phyloP scores from a whole-genome alignment of 2,113 vertebrate genomes.

The Hippopotamus amphibius region DNA sequence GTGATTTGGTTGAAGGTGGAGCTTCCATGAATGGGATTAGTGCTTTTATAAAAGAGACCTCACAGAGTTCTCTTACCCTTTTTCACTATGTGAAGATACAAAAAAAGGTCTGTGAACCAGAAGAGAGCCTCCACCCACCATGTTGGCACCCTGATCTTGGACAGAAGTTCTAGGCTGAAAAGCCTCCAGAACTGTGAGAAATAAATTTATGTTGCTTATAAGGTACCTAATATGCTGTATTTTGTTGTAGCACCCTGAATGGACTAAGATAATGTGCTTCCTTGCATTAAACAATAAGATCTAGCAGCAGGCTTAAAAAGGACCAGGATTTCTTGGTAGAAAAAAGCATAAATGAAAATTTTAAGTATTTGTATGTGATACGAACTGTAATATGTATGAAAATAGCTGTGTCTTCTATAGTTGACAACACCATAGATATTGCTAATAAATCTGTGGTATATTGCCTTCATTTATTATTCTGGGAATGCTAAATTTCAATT shows the following conservation, averaged over 20 bases:
- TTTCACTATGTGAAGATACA: background rate
- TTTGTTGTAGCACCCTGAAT: background rate
- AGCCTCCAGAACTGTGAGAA: background rate
- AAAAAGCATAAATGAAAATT: background rate
- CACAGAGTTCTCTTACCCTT: background rate
- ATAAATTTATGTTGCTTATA: background rate
- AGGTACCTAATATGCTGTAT: background rate
- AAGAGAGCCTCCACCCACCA: background rate
- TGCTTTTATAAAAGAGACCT: background rate
- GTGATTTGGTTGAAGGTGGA: background rate
- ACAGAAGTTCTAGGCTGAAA: background rate
- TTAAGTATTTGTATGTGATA: background rate
- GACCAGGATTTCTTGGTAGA: background rate
- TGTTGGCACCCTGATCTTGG: background rate
- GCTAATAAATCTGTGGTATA: background rate
- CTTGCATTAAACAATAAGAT: background rate
- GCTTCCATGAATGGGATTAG: background rate
- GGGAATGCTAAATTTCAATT: constrained; percentile 7
- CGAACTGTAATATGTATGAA: background rate
- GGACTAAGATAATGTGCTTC: background rate
- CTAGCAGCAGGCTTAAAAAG: background rate
- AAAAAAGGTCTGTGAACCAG: background rate
- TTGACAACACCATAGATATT: background rate
- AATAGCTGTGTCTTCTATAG: constrained; percentile 20
- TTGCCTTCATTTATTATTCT: background rate